Base-by-base conservation (phyloP, 2,113 vertebrate genomes). In the Alosa alosa region DNA sequence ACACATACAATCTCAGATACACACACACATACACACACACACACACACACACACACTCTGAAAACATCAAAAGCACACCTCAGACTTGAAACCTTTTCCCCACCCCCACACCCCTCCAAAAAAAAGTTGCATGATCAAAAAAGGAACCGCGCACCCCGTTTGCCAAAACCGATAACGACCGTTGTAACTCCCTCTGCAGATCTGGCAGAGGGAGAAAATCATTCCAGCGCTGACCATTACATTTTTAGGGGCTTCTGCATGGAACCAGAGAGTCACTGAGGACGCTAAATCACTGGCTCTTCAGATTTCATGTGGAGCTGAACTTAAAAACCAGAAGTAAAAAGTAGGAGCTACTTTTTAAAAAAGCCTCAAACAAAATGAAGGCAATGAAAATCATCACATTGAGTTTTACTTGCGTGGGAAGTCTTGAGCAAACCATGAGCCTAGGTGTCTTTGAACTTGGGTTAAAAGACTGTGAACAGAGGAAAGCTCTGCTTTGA, bases 91-190 rank as follows among this genome's bases (percentile, higher is more conserved):
- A 31, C 72, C 72, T 0, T 13, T 17, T 39, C 72, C 68, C n/a
- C 31, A 0, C 72, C 20, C 20, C 7, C 20, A 9, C 60, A 2
- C 52, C 31, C 8, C 68, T 0, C 68, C 0, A 44, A 44, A 44
- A 11, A 25, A 68, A 68, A 68, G 64, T 68, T 68, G 64, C 64
- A 31, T 11, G 31, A 78, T 36, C 9, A 39, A 39, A 78, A 39
- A 39, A 78, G 72, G 72, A 78, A 78, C 72, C 10, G 25, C 2
- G 31, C 31, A 11, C 72, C 31, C 31, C 3, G 2, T 82, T 84
- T 83, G 36, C 75, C 88, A 49, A 47, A 20, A 22, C 31, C 47
- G 84, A 88, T 90, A 86, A 84, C 36, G 64, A 85, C 55, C 81
- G 50, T 0, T 0, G 82, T 72, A 85, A 81, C 44, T 81, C 8